Base-by-base conservation (phyloP, 2,888 invertebrate genomes). In the Cantharis nigra region DNA sequence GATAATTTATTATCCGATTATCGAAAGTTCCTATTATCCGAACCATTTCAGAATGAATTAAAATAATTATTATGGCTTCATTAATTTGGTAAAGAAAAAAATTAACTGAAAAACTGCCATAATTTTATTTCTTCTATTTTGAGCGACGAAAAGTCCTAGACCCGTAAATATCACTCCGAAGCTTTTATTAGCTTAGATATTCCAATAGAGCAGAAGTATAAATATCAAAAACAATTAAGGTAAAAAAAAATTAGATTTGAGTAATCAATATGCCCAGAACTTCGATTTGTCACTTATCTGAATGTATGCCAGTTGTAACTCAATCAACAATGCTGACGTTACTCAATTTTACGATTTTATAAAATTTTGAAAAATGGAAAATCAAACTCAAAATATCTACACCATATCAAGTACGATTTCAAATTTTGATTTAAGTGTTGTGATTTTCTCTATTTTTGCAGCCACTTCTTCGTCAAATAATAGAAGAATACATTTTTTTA, bases 201-300 rank as follows among this genome's bases (percentile, higher is more conserved):
- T 5, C 5, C 13, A 49, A 49, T 33, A 49, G n/a, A n/a, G 5
- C 5, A n/a, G 2, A 49, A 7, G 13, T 49, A 49, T 76, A 73
- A 78, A 75, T 78, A 71, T 77, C 30, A 70, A 23, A 75, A 70
- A 77, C 76, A 79, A 70, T 79, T 74, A 75, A 69, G 11, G 4
- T 33, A 65, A 72, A 72, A 20, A 77, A 74, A 75, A 75, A 16
- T n/a, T 78, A 79, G 72, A 71, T 80, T 77, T 80, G 74, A 77
- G 75, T 70, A 83, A 83, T 83, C 82, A 79, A 83, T 83, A 83
- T 82, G 78, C 80, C 79, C 63, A 75, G 71, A 78, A 65, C 80
- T 82, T 82, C 82, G 82, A 81, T 82, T 79, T 78, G 77, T 77
- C n/a, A 76, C 69, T 69, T 14, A 49, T 73, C 14, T 63, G 69